A percentile compares a stretch with the other conserved stretches of the same genome.
Conservation (phyloP, 2,113 vertebrate species). For the Petrocephalus microphthalmus region DNA sequence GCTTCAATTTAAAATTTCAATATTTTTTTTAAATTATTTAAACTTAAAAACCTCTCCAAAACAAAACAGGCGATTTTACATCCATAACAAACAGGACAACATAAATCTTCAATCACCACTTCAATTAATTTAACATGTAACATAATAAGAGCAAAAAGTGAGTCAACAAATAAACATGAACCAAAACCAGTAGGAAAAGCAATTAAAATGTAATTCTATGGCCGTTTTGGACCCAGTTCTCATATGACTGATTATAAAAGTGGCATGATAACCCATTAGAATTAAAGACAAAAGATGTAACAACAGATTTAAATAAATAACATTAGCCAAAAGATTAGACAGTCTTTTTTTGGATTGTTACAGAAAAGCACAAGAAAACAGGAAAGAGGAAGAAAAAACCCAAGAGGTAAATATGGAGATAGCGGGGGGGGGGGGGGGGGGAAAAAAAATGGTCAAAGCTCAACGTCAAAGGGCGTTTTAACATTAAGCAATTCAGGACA, state of each 20-base stretch:
- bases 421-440: too few relatives aligned
- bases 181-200: neutral
- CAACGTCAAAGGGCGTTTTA: neutral
- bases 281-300: neutral
- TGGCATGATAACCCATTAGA: neutral
- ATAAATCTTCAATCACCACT: neutral
- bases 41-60: neutral
- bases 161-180: neutral
- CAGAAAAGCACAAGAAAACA: neutral
- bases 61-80: neutral
- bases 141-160: neutral
- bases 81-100: neutral
- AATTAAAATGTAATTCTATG: neutral
- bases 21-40: neutral
- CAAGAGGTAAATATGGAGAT: neutral
- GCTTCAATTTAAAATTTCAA: neutral
- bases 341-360: neutral
- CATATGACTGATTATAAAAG: neutral
- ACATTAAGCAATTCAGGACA: neutral
- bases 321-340: neutral
- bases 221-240: neutral
- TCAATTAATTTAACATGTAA: neutral
- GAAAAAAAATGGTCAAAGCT: neutral
- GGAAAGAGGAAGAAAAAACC: neutral
- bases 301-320: neutral